Conservation (phyloP, 2,797 vertebrate genomes). For the Lophotriccus pileatus region DNA sequence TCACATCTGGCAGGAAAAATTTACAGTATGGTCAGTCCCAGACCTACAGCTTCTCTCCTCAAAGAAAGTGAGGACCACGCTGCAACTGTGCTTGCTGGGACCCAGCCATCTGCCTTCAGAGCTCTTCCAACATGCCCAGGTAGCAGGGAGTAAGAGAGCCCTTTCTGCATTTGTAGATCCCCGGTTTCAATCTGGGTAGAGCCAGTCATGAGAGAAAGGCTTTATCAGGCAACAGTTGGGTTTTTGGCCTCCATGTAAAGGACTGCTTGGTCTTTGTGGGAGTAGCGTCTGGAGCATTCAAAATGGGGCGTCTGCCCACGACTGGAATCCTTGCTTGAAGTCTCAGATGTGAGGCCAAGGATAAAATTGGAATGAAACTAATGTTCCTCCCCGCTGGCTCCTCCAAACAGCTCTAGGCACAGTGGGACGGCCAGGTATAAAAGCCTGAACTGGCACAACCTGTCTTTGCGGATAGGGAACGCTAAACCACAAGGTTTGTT, state of each 20-base stretch:
- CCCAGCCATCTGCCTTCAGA: neutral
- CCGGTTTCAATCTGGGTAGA: neutral
- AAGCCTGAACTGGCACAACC: constrained; percentile 33
- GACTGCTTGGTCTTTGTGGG: neutral
- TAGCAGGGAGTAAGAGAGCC: neutral
- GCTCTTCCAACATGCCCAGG: neutral
- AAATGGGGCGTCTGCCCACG: neutral
- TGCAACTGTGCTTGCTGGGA: neutral
- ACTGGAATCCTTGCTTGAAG: constrained; percentile 26
- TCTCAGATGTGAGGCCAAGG: constrained; percentile 57
- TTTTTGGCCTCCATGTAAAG: neutral
- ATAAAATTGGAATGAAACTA: constrained; percentile 52
- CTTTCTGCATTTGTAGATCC: neutral
- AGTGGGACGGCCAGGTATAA: constrained; percentile 9
- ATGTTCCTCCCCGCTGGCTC: constrained; percentile 29
- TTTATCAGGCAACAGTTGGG: neutral
- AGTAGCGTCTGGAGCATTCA: neutral
- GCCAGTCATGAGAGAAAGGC: neutral
- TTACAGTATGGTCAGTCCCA: neutral
- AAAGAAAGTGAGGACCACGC: neutral
- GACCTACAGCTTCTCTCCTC: neutral
- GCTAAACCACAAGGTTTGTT: constrained; percentile 22
- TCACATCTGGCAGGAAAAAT: neutral
- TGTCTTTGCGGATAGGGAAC: neutral
- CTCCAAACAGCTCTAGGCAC: constrained; percentile 28